Conservation (phyloP, 2,888 invertebrate genomes). For the Aethes cnicana region DNA sequence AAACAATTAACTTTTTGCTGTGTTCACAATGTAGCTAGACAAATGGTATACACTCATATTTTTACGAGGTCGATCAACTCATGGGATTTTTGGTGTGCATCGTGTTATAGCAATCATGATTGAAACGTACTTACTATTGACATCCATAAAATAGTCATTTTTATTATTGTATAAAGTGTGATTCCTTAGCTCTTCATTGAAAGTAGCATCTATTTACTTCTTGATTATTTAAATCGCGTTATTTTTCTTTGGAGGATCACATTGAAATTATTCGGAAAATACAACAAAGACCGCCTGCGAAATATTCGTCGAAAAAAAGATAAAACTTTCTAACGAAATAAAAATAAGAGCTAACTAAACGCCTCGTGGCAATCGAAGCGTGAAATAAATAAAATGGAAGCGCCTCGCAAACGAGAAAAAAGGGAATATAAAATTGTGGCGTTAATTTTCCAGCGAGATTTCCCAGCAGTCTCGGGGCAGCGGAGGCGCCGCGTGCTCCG, state of each 20-base stretch:
- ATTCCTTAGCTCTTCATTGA: too few relatives aligned
- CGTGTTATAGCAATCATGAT: conserved; percentile 35
- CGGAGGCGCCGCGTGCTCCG: conserved; percentile 65
- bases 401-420: conserved; percentile 66
- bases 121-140: conserved; percentile 24
- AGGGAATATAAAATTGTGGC: conserved; percentile 69
- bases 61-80: conserved; percentile 42
- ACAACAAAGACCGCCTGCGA: conserved; percentile 15
- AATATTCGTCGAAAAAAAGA: conserved; percentile 32
- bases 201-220: too few relatives aligned
- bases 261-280: conserved; percentile 4
- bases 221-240: too few relatives aligned
- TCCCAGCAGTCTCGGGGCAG: conserved; percentile 68
- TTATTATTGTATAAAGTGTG: background rate
- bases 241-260: too few relatives aligned
- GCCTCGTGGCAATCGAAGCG: conserved; percentile 68
- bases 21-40: conserved; percentile 63
- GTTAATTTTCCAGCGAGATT: conserved; percentile 81
- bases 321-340: conserved; percentile 55
- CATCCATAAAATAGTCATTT: too few relatives aligned
- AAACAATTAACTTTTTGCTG: conserved; percentile 81
- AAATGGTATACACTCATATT: conserved; percentile 38
- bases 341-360: conserved; percentile 68
- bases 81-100: conserved; percentile 41
- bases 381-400: conserved; percentile 77